These are phyloP conservation scores for Drosophila repletoides DNA, from an alignment of 1,140 invertebrate genomes.

Conservation along the genomic window DNA sequence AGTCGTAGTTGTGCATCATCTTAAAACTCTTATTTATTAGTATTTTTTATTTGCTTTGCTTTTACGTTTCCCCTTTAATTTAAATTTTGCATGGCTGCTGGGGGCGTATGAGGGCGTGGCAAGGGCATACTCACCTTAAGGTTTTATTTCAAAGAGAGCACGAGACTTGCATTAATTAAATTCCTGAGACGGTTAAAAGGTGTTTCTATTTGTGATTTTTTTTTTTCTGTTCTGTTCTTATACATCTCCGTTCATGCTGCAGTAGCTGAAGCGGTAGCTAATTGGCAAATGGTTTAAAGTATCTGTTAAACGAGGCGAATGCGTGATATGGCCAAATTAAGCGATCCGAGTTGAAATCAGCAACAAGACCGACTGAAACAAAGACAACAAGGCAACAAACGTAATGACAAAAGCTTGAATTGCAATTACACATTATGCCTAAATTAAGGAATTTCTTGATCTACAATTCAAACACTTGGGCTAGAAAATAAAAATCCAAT, in stretches of 20 bases:
- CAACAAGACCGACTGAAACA: not conserved
- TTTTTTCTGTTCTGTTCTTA: too few species aligned
- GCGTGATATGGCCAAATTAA: constrained; percentile 39
- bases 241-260: constrained; percentile 10
- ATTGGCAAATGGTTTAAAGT: constrained; percentile 57
- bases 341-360: constrained; percentile 5
- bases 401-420: constrained; percentile 8
- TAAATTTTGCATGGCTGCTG: constrained; percentile 7
- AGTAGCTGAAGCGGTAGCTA: constrained; percentile 31
- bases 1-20: not conserved
- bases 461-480: constrained; percentile 20
- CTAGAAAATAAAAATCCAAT: not conserved
- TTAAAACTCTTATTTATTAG: constrained; percentile 21
- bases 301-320: constrained; percentile 43
- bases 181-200: constrained; percentile 60
- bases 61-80: constrained; percentile 54
- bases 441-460: constrained; percentile 21
- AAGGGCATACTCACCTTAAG: not conserved
- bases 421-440: constrained; percentile 23
- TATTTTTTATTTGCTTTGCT: constrained; percentile 23
- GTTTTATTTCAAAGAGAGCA: constrained; percentile 40
- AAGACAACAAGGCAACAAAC: not conserved
- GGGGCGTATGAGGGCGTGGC: not conserved
- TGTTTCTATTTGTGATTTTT: constrained; percentile 15
- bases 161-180: constrained; percentile 73